Base-by-base conservation (phyloP, 2,113 vertebrate genomes). In the Sceloporus undulatus region DNA sequence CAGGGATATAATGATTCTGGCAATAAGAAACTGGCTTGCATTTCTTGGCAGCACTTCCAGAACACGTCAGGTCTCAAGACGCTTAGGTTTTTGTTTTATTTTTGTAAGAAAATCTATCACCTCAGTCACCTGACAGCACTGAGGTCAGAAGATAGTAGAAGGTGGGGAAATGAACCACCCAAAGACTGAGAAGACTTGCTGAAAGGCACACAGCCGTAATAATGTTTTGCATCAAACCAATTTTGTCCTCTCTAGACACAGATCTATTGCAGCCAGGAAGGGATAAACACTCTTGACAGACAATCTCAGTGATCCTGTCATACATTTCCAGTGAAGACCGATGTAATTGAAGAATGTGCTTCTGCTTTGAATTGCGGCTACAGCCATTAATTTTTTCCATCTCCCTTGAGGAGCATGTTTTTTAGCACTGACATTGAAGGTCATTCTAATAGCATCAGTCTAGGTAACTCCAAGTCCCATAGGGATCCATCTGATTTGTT, bases 381-480 rank as follows among this genome's bases (percentile, higher is more conserved):
- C 38, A 42, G 83, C 85, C 85, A 84, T 87, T 82, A 82, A 77
- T 90, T 90, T 83, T 90, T 83, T 86, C 82, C 27, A n/a, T 73
- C 78, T 78, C 73, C 62, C 86, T 82, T 73, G 42, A 56, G 34
- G 23, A 62, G 34, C 38, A 16, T 23, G 38, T 77, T 81, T 86
- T 48, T 71, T 89, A 89, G 77, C 86, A 62, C 34, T 90, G 79
- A 86, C 73, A 82, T 19, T 79, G 79, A 87, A 86, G 80, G 85
- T 90, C 89, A 87, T 86, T 90, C 71, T 86, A 77, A 86, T 71
- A 79, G 65, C 85, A 71, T 87, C 80, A 78, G 52, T 59, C 80
- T 83, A 78, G 80, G 65, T 56, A 48, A 13, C 52, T 83, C 79
- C 38, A 70, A 83, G 25, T 52, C 52, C 48, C 65, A 84, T 9